Evolutionary conservation across 2,113 vertebrate genomes (phyloP), one percentile per base, ranked within the genome.

Genomic region (Cryptotis parvus): DNA sequence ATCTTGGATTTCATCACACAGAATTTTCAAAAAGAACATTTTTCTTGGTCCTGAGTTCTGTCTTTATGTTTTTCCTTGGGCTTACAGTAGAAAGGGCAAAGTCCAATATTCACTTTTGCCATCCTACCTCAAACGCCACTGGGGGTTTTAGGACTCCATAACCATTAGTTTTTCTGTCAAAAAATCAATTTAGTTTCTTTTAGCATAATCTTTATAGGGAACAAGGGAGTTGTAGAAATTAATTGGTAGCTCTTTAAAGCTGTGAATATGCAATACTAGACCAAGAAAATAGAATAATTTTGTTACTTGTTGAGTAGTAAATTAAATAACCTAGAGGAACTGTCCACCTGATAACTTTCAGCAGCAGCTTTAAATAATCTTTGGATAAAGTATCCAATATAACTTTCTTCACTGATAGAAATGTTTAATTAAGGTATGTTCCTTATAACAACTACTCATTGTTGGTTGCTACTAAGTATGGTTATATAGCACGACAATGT

Each of bases 281-380:
- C 29, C 65, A 52, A 89, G 14, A 77, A n/a, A 20, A 37, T 73
- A 37, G 26, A 94, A 69, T 63, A 63, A 74, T 24, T 74, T 68
- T 35, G 31, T 76, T 15, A 79, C 85, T 94, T 39, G 52, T 26
- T 29, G 65, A 84, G 69, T 94, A 55, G 69, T 73, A 84, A 80
- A 22, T 79, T 66, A 65, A 75, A 65, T 65, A 3, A 20, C 63
- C 0, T 43, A 22, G 22, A 41, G 39, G 61, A 33, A 80, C n/a
- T 4, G 55, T 6, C 55, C 6, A 33, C 31, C 26, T 9, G 24
- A 4, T 20, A 39, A 43, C 20, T 43, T 72, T 66, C 35, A 24
- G 9, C 20, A 52, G 4, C 20, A 76, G 26, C 41, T 9, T 69
- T 37, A 58, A n/a, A 35, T 39, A 31, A 12, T 39, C 11, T 74